phyloP scores from a whole-genome alignment of 2,888 invertebrate species.

The Branchipolynoe longqiensis region DNA sequence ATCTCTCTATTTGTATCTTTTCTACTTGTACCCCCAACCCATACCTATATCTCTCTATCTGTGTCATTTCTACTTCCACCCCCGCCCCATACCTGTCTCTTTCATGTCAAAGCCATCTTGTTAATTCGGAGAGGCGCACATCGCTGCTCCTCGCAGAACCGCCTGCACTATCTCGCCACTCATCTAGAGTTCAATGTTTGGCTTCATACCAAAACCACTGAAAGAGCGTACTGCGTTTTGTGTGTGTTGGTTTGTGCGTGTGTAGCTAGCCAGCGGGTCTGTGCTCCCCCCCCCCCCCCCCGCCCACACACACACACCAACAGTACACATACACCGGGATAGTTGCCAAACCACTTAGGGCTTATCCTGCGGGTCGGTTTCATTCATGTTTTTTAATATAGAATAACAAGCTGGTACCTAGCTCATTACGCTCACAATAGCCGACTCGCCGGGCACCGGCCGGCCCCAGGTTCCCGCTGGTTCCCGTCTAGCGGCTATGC shows the following conservation, averaged over 20 bases:
- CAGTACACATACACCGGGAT: not conserved
- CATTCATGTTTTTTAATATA: slow-evolving; percentile 38
- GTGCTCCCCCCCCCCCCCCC: not conserved
- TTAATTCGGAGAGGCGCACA: not conserved
- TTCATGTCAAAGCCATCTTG: not conserved
- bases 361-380: slow-evolving; percentile 5
- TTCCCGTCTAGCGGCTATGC: too few species aligned
- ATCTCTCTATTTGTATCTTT: too few species aligned
- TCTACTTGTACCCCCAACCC: too few species aligned
- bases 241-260: too few species aligned
- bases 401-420: slow-evolving; percentile 9
- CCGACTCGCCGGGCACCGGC: slow-evolving; percentile 3
- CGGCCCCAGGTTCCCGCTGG: too few species aligned
- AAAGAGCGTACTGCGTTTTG: too few species aligned
- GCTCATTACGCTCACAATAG: slow-evolving; percentile 42
- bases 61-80: too few species aligned
- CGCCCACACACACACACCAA: not conserved
- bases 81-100: too few species aligned
- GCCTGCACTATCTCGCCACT: not conserved
- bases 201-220: slow-evolving; percentile 18
- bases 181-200: slow-evolving; percentile 36
- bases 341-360: slow-evolving; percentile 42
- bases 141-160: not conserved
- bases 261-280: too few species aligned
- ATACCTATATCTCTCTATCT: too few species aligned